Percentiles rank a stretch among this genome's conserved stretches.
These are phyloP conservation scores for Chiloscyllium plagiosum DNA, from an alignment of 2,113 vertebrate species.

Conservation along the genomic window DNA sequence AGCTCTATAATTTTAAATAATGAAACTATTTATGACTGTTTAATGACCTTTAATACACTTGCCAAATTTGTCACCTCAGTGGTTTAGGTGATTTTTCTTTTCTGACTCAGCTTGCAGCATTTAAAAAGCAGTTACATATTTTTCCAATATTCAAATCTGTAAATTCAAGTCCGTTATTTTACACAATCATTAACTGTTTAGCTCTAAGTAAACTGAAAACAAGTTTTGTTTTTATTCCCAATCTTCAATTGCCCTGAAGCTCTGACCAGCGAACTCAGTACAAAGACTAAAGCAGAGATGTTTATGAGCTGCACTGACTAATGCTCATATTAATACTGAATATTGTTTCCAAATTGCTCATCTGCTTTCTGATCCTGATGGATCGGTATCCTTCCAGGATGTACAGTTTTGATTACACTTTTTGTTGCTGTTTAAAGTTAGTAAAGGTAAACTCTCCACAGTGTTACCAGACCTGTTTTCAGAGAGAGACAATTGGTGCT, in stretches of 20 bases:
- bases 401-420: not conserved
- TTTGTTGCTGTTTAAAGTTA: not conserved
- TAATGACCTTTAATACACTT: not conserved
- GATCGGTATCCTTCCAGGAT: not conserved
- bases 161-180: not conserved
- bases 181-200: not conserved
- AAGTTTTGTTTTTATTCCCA: not conserved
- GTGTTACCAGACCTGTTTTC: too few species aligned
- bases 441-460: not conserved
- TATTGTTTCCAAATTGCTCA: not conserved
- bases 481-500: too few species aligned
- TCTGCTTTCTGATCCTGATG: not conserved
- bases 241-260: not conserved
- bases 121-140: slow-evolving; percentile 8
- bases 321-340: not conserved
- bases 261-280: not conserved
- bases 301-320: not conserved
- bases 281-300: not conserved
- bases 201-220: not conserved
- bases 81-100: not conserved
- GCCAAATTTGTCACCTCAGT: not conserved
- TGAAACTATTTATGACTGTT: not conserved
- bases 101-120: not conserved
- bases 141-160: not conserved
- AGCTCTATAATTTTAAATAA: not conserved